These are phyloP conservation scores for Zeugodacus cucurbitae DNA, from an alignment of 1,140 invertebrate species.

Conservation along the genomic window DNA sequence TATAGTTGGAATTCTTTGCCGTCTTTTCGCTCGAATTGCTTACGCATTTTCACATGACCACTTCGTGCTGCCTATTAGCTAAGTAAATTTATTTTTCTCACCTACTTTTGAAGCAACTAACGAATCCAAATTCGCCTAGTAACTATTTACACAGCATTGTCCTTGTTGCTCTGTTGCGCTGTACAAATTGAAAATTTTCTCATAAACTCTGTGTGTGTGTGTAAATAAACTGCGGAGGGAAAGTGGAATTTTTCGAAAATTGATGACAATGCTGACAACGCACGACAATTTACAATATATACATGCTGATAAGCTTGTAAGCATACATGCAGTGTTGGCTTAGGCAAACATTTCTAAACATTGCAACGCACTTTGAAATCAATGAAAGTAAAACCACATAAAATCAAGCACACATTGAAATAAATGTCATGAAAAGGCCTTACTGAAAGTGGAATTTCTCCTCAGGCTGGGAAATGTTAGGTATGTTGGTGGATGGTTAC, in stretches of 20 bases:
- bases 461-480: too few species aligned
- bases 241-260: not conserved
- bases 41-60: not conserved
- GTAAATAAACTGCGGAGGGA: not conserved
- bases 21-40: not conserved
- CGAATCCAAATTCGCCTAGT: not conserved
- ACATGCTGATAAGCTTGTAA: not conserved
- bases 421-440: not conserved
- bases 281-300: not conserved
- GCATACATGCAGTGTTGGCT: not conserved
- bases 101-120: not conserved
- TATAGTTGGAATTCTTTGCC: not conserved
- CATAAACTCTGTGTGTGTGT: not conserved
- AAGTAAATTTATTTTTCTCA: constrained; percentile 32
- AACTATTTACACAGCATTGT: not conserved
- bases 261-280: not conserved
- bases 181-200: not conserved
- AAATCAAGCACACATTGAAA: not conserved
- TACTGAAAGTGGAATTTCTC: not conserved
- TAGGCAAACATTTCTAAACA: not conserved
- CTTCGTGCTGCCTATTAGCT: not conserved
- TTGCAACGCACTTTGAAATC: not conserved
- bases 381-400: not conserved
- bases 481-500: too few species aligned
- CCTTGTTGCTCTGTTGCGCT: not conserved